These are phyloP conservation scores for Yponomeuta plumbellus DNA, from an alignment of 2,888 invertebrate genomes.

Conservation along the genomic window DNA sequence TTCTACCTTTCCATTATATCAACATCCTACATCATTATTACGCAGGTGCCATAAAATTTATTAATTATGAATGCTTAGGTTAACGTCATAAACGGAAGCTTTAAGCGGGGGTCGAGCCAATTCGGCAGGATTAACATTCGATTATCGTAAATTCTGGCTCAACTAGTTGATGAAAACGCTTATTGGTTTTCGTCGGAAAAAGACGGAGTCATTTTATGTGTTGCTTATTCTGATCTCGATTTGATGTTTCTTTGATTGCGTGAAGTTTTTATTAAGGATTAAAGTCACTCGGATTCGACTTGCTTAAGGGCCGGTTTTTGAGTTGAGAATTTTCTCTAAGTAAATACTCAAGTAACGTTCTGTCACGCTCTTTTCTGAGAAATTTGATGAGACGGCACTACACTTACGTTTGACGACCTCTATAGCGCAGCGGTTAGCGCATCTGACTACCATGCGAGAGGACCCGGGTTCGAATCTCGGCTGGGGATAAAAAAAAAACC, in stretches of 20 bases:
- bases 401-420: too few relatives aligned
- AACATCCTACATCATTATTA: conserved; percentile 37
- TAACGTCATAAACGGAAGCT: conserved; percentile 39
- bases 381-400: too few relatives aligned
- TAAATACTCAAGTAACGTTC: too few relatives aligned
- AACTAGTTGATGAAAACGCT: conserved; percentile 29
- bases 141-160: conserved; percentile 38
- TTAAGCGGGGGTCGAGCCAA: conserved; percentile 28
- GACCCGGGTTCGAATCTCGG: too few relatives aligned
- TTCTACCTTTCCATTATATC: conserved; percentile 35
- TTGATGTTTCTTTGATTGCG: conserved; percentile 9
- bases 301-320: too few relatives aligned
- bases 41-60: conserved; percentile 37
- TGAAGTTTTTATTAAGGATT: conserved; percentile 8
- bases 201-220: conserved; percentile 3
- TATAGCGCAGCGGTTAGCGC: too few relatives aligned
- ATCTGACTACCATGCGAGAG: too few relatives aligned
- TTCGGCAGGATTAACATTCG: conserved; percentile 35
- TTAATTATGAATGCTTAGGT: conserved; percentile 41
- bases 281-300: not conserved
- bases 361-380: too few relatives aligned
- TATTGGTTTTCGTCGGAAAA: conserved; percentile 22
- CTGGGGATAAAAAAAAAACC: too few relatives aligned
- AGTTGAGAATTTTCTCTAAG: too few relatives aligned
- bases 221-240: conserved; percentile 6